Evolutionary conservation across 2,797 vertebrate species (phyloP).

Genomic region (Cephalopachus bancanus): DNA sequence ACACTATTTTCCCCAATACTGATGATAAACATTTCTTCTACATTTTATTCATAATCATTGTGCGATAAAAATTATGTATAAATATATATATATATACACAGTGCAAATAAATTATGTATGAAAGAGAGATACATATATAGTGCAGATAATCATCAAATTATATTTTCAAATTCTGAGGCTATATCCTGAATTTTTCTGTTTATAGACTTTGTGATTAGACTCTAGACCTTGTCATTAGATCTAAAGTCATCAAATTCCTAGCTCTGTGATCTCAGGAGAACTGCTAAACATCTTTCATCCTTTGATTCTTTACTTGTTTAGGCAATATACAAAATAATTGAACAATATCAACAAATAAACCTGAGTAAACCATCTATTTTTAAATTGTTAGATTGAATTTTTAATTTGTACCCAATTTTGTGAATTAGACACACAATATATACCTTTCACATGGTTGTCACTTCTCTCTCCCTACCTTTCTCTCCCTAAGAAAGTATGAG

Average conservation of each 20-base stretch:
- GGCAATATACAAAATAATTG: background rate
- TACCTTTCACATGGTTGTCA: background rate
- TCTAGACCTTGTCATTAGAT: background rate
- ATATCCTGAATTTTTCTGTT: background rate
- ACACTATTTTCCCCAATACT: background rate
- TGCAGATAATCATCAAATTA: background rate
- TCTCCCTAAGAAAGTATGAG: background rate
- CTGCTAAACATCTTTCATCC: background rate
- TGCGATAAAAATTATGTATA: background rate
- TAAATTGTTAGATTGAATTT: background rate
- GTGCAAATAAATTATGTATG: background rate
- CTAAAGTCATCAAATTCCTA: background rate
- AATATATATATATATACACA: background rate
- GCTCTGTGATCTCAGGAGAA: background rate
- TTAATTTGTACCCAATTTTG: background rate
- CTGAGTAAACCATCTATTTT: background rate
- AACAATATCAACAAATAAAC: background rate
- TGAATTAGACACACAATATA: background rate
- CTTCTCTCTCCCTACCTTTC: background rate
- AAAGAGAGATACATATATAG: background rate
- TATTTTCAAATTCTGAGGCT: background rate
- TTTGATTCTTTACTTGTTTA: background rate
- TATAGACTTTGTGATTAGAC: background rate
- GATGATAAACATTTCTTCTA: background rate
- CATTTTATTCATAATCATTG: background rate